Evolutionary conservation across 1,140 invertebrate species (phyloP), one percentile per base, ranked within the genome.

Genomic region (Cydia fagiglandana): DNA sequence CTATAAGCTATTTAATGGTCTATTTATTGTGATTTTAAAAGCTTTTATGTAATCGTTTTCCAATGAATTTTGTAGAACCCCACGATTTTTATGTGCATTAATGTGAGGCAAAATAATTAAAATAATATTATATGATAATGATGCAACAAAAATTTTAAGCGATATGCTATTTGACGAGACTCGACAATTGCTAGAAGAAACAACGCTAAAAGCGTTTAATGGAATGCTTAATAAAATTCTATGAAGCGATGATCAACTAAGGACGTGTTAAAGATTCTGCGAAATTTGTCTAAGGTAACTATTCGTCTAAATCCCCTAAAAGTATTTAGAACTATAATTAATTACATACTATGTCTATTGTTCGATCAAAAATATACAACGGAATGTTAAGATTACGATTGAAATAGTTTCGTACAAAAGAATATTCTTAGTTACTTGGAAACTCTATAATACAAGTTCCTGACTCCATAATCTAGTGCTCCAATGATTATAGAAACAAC

Each of bases 31-130:
- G 64, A 68, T 34, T 68, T 70, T 70, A 17, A 70, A 70, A 61
- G 56, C 56, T 61, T 61, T 61, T 24, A 61, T 61, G 56, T 61
- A 24, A 24, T 24, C 17, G 15, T 70, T 70, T 38, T 70, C 34
- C 34, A 38, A 70, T 70, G 66, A 66, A 15, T 38, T 70, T 70
- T 45, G 66, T 38, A n/a, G 66, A 38, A 78, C 75, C 79, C 79
- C 77, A 78, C 77, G 75, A 75, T 74, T 77, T 64, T 61, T 61
- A 64, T 78, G 88, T 89, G 88, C 87, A 86, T 38, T 70, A 79
- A 83, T 88, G 85, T 88, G 84, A 84, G 78, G 90, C 90, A 91
- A 91, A 85, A 83, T 75, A 84, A 90, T 86, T 86, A 77, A 88
- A 78, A 74, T 75, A 81, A n/a, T 86, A 79, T 76, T 30, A 81